A percentile compares a stretch with the other conserved stretches of the same genome.
phyloP scores from a whole-genome alignment of 2,797 vertebrate genomes.

The Myotis planiceps region DNA sequence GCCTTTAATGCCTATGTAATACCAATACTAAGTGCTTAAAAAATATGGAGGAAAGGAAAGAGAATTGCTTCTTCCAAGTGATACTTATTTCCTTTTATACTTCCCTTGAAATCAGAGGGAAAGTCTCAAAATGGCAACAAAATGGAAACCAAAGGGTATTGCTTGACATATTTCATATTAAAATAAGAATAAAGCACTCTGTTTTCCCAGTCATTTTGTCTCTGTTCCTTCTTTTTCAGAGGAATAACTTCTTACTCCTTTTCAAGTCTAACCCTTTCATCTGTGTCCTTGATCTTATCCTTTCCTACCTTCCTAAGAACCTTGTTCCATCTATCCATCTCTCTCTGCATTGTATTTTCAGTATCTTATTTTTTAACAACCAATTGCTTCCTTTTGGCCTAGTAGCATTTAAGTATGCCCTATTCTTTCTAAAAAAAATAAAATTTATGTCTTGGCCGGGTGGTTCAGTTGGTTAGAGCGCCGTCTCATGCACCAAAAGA shows the following conservation, averaged over 20 bases:
- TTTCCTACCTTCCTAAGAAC: neutral
- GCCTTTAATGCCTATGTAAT: neutral
- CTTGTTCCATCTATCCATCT: neutral
- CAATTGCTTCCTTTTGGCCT: neutral
- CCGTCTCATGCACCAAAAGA: no score
- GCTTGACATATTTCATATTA: neutral
- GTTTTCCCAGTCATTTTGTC: neutral
- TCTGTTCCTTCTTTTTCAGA: neutral
- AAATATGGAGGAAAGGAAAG: neutral
- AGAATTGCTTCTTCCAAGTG: neutral
- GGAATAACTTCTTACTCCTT: neutral
- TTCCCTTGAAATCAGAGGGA: neutral
- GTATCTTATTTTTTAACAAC: neutral
- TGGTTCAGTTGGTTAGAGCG: no score
- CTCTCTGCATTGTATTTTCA: neutral
- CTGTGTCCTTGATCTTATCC: neutral
- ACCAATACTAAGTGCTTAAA: neutral
- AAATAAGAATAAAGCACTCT: neutral
- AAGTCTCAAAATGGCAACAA: neutral
- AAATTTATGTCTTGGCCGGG: no score
- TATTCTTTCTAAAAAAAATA: neutral
- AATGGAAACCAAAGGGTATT: neutral
- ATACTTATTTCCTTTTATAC: neutral
- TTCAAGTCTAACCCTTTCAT: neutral
- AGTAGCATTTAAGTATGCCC: neutral